Percentiles rank a stretch among this genome's conserved stretches.
phyloP scores from a whole-genome alignment of 2,113 vertebrate genomes.

The Lipotes vexillifer region DNA sequence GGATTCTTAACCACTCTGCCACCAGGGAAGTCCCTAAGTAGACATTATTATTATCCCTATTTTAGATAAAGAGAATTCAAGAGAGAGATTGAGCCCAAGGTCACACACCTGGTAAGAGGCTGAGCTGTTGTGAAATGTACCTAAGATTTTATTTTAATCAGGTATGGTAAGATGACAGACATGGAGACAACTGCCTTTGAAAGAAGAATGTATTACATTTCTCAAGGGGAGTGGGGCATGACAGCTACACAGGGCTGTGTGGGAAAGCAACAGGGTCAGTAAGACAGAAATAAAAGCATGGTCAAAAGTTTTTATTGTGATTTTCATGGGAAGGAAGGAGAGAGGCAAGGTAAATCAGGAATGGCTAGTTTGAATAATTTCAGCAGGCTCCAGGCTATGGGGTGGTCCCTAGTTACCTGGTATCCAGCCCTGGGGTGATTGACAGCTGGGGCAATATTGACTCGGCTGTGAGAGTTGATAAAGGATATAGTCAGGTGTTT shows the following conservation, averaged over 20 bases:
- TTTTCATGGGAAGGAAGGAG: neutral
- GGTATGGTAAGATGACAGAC: neutral
- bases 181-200: neutral
- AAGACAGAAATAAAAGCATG: neutral
- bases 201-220: neutral
- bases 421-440: neutral
- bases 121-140: neutral
- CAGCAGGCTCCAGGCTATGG: neutral
- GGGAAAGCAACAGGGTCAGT: neutral
- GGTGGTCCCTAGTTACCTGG: neutral
- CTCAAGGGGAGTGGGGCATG: too few relatives aligned
- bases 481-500: neutral
- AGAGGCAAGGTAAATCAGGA: neutral
- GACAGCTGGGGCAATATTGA: neutral
- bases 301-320: neutral
- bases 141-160: neutral
- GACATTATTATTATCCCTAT: neutral
- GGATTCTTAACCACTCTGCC: neutral
- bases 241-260: neutral
- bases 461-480: neutral
- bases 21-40: neutral
- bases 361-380: neutral
- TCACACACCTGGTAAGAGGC: neutral
- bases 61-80: neutral
- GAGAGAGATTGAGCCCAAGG: neutral